Conservation (phyloP, 2,113 vertebrate genomes). For the Oncorhynchus masou region DNA sequence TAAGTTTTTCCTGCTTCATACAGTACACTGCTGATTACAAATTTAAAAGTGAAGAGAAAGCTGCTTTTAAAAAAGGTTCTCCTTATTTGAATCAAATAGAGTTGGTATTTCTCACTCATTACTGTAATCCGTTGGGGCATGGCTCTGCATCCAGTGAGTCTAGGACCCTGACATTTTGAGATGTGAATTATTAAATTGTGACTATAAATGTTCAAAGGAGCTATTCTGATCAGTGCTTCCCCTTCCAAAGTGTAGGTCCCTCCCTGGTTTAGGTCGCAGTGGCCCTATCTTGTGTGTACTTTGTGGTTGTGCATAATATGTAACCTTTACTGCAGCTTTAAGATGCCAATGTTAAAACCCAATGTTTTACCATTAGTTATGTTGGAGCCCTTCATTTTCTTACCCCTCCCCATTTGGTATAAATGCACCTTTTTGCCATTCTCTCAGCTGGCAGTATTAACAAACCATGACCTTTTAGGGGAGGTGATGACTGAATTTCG, state of each 20-base stretch:
- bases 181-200: slow-evolving; percentile 28
- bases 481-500: not conserved
- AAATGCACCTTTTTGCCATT: slow-evolving; percentile 13
- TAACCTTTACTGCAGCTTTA: slow-evolving; percentile 31
- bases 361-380: slow-evolving; percentile 22
- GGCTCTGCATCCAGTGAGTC: not conserved
- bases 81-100: slow-evolving; percentile 79
- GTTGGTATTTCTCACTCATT: slow-evolving; percentile 75
- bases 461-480: slow-evolving; percentile 1
- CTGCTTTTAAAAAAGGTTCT: slow-evolving; percentile 86
- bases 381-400: slow-evolving; percentile 20
- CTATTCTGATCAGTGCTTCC: slow-evolving; percentile 10
- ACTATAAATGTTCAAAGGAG: slow-evolving; percentile 7
- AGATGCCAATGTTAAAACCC: slow-evolving; percentile 11
- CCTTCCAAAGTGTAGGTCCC: not conserved
- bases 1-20: slow-evolving; percentile 99
- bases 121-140: slow-evolving; percentile 37
- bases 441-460: slow-evolving; percentile 1
- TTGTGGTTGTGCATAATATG: slow-evolving; percentile 42
- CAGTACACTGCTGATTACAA: slow-evolving; percentile 99
- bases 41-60: slow-evolving; percentile 95
- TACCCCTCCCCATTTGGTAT: slow-evolving; percentile 21
- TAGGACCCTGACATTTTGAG: slow-evolving; percentile 31
- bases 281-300: slow-evolving; percentile 26
- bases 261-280: not conserved